phyloP scores from a whole-genome alignment of 2,888 invertebrate genomes.

The Eupithecia exiguata region DNA sequence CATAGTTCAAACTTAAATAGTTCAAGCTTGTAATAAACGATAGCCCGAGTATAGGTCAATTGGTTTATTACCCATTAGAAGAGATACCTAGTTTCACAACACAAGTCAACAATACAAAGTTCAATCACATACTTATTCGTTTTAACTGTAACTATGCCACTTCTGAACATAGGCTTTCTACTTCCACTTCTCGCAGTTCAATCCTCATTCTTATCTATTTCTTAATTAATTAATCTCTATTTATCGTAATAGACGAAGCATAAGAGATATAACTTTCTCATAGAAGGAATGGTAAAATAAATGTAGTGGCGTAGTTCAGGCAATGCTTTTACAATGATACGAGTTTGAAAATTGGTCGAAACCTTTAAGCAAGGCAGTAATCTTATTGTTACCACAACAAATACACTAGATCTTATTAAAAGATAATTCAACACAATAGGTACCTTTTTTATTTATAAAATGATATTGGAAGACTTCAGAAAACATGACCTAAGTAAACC shows the following conservation, averaged over 20 bases:
- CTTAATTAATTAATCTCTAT: neutral
- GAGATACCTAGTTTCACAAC: constrained; percentile 9
- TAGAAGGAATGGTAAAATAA: neutral
- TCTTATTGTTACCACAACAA: neutral
- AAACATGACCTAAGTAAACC: neutral
- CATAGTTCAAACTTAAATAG: constrained; percentile 7
- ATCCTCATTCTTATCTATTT: neutral
- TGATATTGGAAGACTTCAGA: neutral
- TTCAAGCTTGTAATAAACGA: constrained; percentile 16
- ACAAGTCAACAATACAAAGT: constrained; percentile 20
- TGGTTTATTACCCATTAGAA: constrained; percentile 41
- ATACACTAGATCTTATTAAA: neutral
- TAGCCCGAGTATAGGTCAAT: constrained; percentile 43
- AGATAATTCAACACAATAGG: neutral
- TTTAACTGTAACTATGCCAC: neutral
- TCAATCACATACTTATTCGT: constrained; percentile 6
- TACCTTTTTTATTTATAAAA: neutral
- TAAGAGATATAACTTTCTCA: neutral
- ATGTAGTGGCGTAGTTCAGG: neutral
- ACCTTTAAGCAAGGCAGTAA: no score
- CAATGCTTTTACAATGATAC: no score
- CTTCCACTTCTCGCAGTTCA: neutral
- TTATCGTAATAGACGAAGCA: neutral
- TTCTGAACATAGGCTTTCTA: neutral
- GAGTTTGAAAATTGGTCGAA: no score